phyloP scores from a whole-genome alignment of 2,113 vertebrate genomes.

The Brachionichthys hirsutus region DNA sequence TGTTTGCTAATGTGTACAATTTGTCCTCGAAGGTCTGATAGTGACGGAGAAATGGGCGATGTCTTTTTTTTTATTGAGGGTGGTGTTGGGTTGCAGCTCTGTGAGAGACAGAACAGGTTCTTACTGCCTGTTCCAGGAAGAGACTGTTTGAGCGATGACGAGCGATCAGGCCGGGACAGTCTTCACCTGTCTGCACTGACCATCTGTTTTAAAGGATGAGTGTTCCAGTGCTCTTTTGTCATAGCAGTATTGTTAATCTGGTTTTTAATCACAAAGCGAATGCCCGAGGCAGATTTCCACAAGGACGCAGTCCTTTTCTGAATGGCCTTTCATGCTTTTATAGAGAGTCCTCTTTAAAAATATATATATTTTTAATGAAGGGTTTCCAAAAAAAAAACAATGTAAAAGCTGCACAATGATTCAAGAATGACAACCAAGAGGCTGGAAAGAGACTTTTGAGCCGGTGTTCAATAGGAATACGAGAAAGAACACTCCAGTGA shows the following conservation, averaged over 20 bases:
- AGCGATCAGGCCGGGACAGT: constrained; percentile 19
- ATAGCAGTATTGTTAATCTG: constrained; percentile 23
- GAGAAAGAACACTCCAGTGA: no score
- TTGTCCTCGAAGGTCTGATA: constrained; percentile 43
- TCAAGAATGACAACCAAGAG: no score
- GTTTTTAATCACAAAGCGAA: constrained; percentile 16
- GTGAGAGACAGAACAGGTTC: constrained; percentile 29
- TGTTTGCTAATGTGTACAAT: constrained; percentile 31
- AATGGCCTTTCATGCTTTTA: no score
- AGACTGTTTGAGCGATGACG: constrained; percentile 27
- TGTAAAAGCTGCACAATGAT: no score
- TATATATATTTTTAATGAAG: no score
- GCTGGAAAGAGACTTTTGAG: no score
- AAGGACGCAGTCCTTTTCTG: background rate
- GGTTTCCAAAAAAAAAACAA: no score
- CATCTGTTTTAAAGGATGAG: constrained; percentile 40
- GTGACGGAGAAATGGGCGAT: constrained; percentile 17
- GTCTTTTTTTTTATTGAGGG: constrained; percentile 4
- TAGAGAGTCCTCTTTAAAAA: no score
- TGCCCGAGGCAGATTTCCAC: constrained; percentile 2
- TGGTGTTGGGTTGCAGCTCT: constrained; percentile 2
- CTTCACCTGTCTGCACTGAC: constrained; percentile 51
- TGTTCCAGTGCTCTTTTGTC: constrained; percentile 16
- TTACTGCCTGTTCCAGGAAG: constrained; percentile 15
- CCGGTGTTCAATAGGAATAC: no score